These are phyloP conservation scores for Eugnorisma glareosa DNA, from an alignment of 2,888 invertebrate species.

Conservation along the genomic window DNA sequence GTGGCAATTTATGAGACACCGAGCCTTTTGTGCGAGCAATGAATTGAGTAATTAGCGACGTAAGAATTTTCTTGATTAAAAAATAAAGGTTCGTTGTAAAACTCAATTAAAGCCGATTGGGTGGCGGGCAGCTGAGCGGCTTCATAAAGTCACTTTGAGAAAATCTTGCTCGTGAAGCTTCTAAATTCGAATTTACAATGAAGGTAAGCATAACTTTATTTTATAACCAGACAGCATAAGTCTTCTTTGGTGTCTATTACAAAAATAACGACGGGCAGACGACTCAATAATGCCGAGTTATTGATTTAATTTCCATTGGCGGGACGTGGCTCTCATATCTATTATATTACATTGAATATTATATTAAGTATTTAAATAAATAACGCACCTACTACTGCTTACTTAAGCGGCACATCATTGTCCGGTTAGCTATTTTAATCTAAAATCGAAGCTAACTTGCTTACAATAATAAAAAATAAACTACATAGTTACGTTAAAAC, in stretches of 20 bases:
- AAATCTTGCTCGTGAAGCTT: conserved; percentile 15
- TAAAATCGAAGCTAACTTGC: conserved; percentile 19
- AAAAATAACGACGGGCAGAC: conserved; percentile 10
- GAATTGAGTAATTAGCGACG: conserved; percentile 85
- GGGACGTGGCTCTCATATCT: conserved; percentile 16
- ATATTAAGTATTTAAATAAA: conserved; percentile 3
- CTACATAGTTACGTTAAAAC: conserved; percentile 2
- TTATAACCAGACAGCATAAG: conserved; percentile 28
- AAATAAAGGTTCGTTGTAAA: conserved; percentile 73
- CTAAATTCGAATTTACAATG: conserved; percentile 26
- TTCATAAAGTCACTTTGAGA: conserved; percentile 23
- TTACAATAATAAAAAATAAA: conserved; percentile 8
- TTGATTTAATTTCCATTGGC: conserved; percentile 26
- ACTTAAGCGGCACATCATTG: neutral
- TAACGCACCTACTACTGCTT: no score
- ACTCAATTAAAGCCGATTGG: conserved; percentile 65
- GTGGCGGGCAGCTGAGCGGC: conserved; percentile 29
- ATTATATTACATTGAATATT: conserved; percentile 13
- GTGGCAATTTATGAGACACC: conserved; percentile 79
- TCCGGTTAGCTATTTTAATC: neutral
- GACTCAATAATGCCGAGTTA: conserved; percentile 23
- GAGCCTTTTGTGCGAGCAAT: conserved; percentile 71
- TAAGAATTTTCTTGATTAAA: conserved; percentile 76
- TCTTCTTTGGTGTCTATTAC: conserved; percentile 21
- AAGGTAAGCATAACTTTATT: conserved; percentile 35